These are phyloP conservation scores for Neodiprion virginianus DNA, from an alignment of 1,140 invertebrate species.

Conservation along the genomic window DNA sequence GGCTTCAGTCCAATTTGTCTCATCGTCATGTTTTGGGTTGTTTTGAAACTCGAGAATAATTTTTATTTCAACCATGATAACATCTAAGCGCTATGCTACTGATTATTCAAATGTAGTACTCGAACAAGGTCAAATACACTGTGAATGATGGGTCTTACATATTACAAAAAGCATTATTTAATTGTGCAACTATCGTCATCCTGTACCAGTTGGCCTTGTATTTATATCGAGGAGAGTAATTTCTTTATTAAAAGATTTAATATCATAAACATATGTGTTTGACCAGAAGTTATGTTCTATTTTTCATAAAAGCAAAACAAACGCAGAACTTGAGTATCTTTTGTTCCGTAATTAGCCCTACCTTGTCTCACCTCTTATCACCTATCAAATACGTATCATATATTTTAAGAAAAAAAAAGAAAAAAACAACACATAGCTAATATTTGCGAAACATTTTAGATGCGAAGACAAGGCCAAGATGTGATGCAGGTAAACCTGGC, in stretches of 20 bases:
- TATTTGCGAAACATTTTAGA: constrained; percentile 46
- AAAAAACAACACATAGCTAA: constrained; percentile 16
- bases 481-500: constrained; percentile 94
- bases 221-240: too few relatives aligned
- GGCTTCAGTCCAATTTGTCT: background rate
- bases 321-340: too few relatives aligned
- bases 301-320: too few relatives aligned
- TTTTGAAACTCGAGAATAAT: background rate
- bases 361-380: too few relatives aligned
- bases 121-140: background rate
- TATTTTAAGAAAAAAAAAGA: constrained; percentile 10
- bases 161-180: too few relatives aligned
- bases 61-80: background rate
- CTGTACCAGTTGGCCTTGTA: too few relatives aligned
- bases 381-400: background rate
- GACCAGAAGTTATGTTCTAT: too few relatives aligned
- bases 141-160: background rate
- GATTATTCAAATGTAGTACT: background rate
- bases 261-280: too few relatives aligned
- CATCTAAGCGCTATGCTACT: background rate
- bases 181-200: too few relatives aligned
- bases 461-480: constrained; percentile 71
- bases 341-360: too few relatives aligned
- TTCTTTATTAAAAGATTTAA: too few relatives aligned
- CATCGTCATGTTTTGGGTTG: background rate